These are phyloP conservation scores for Amiota communis DNA, from an alignment of 2,888 invertebrate genomes.

Conservation along the genomic window DNA sequence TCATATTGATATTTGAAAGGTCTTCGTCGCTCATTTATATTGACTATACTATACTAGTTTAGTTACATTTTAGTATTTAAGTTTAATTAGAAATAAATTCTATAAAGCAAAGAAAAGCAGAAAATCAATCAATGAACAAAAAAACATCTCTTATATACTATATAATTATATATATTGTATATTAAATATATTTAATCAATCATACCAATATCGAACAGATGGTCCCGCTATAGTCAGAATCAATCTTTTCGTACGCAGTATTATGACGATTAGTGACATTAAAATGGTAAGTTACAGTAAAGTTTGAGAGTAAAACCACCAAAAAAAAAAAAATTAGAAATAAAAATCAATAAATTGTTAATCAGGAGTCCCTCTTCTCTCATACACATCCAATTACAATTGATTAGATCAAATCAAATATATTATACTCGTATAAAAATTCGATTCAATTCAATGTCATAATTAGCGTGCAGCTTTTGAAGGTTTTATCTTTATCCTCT, in stretches of 20 bases:
- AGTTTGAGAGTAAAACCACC: conserved; percentile 28
- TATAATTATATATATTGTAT: background rate
- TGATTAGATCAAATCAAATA: background rate
- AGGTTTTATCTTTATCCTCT: conserved; percentile 19
- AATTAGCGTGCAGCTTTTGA: conserved; percentile 34
- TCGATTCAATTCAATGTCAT: conserved; percentile 30
- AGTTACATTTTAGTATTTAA: conserved; percentile 45
- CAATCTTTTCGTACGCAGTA: conserved; percentile 98
- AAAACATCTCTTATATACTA: background rate
- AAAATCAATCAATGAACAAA: conserved; percentile 36
- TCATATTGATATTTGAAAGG: too few relatives aligned
- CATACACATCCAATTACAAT: too few relatives aligned
- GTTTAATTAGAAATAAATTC: conserved; percentile 22
- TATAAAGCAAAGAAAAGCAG: conserved; percentile 34
- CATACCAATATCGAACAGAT: conserved; percentile 77
- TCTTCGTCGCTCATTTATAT: conserved; percentile 1
- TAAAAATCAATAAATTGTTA: conserved; percentile 11
- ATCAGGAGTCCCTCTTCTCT: background rate
- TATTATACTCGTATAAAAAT: conserved; percentile 28
- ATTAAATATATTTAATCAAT: conserved; percentile 18
- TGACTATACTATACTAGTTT: conserved; percentile 40
- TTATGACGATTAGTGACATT: conserved; percentile 98
- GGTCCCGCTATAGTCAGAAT: conserved; percentile 97
- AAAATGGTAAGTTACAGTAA: conserved; percentile 92
- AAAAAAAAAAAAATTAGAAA: conserved; percentile 7